Percentiles rank a stretch among this genome's conserved stretches.
Conservation (phyloP, 2,888 invertebrate species). For the Trilocha varians region DNA sequence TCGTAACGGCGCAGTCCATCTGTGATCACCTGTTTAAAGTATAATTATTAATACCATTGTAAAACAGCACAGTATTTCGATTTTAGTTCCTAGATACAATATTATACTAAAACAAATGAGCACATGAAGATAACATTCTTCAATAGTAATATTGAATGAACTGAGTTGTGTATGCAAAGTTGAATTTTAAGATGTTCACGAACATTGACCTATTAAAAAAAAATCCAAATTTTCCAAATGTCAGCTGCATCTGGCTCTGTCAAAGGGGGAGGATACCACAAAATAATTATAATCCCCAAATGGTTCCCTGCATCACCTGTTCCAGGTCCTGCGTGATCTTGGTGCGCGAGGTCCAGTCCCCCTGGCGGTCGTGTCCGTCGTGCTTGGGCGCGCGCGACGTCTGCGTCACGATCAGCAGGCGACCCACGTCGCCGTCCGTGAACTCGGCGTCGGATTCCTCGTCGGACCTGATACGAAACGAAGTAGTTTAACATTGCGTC, state of each 20-base stretch:
- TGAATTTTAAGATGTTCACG: no score
- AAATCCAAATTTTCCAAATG: no score
- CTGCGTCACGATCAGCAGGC: constrained; percentile 96
- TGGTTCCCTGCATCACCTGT: constrained; percentile 75
- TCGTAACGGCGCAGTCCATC: constrained; percentile 98
- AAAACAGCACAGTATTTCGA: background rate
- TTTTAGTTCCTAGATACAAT: no score
- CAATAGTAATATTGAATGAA: no score
- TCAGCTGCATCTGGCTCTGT: no score
- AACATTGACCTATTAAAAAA: no score
- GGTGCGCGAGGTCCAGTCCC: constrained; percentile 90
- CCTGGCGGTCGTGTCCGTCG: constrained; percentile 84
- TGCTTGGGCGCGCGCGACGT: constrained; percentile 45
- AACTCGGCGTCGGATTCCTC: constrained; percentile 91
- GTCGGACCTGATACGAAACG: constrained; percentile 74
- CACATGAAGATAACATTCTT: no score
- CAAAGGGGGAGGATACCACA: background rate
- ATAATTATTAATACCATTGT: background rate
- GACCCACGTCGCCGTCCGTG: constrained; percentile 93
- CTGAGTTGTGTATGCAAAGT: no score
- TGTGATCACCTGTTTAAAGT: constrained; percentile 81
- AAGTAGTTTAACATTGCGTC: no score
- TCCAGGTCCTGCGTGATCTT: constrained; percentile 96
- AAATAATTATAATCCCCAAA: background rate
- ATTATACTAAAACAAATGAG: no score